Conservation (phyloP, 2,888 invertebrate genomes). For the Hemithea aestivaria region DNA sequence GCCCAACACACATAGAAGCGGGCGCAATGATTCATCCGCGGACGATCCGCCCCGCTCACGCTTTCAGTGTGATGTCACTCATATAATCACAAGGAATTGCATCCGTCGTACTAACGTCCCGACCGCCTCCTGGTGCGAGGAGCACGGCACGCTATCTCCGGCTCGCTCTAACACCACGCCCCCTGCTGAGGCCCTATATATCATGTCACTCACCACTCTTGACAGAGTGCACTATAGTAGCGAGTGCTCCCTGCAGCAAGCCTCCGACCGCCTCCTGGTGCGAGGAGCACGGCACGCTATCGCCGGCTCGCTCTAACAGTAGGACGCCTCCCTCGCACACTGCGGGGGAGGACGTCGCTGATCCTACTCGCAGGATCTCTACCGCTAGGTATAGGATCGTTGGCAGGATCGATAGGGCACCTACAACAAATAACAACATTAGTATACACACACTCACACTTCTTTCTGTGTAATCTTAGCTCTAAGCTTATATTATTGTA, state of each 20-base stretch:
- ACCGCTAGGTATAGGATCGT: slow-evolving; percentile 94
- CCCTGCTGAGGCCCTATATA: slow-evolving; percentile 76
- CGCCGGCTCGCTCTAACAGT: slow-evolving; percentile 87
- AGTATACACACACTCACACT: too few species aligned
- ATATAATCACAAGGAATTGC: too few species aligned
- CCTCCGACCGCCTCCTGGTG: slow-evolving; percentile 88
- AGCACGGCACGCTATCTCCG: slow-evolving; percentile 85
- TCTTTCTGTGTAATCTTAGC: too few species aligned
- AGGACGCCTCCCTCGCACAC: slow-evolving; percentile 84
- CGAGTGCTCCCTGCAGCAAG: slow-evolving; percentile 92
- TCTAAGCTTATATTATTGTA: too few species aligned
- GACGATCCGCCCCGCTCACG: too few species aligned
- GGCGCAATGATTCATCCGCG: too few species aligned
- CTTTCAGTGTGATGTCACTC: too few species aligned
- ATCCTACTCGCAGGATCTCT: slow-evolving; percentile 92
- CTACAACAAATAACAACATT: slow-evolving; percentile 51
- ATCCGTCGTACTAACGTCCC: too few species aligned
- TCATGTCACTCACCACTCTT: slow-evolving; percentile 82
- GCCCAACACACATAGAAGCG: too few species aligned
- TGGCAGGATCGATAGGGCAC: slow-evolving; percentile 92
- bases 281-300: slow-evolving; percentile 83
- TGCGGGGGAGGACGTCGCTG: slow-evolving; percentile 81
- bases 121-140: slow-evolving; percentile 86
- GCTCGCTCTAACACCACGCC: slow-evolving; percentile 87
- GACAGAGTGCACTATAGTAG: slow-evolving; percentile 93